Conservation (phyloP, 2,888 invertebrate genomes). For the Chesias legatella region DNA sequence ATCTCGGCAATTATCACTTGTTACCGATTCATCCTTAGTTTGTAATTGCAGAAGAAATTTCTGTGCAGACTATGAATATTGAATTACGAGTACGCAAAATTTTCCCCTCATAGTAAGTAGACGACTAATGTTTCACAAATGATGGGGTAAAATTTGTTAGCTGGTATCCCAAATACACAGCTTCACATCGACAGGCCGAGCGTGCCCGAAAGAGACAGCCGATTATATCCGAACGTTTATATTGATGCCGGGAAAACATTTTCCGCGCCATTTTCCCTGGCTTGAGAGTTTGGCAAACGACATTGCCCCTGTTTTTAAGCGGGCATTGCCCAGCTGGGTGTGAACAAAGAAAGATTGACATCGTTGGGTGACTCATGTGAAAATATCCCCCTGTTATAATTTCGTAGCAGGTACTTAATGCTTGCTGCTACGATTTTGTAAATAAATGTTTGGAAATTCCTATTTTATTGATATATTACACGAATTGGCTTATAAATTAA, state of each 20-base stretch:
- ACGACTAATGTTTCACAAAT: constrained; percentile 4
- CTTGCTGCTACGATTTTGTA: no score
- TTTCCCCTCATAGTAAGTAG: neutral
- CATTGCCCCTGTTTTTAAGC: constrained; percentile 41
- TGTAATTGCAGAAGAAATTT: no score
- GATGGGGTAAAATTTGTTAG: constrained; percentile 2
- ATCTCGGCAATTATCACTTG: no score
- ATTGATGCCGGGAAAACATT: constrained; percentile 72
- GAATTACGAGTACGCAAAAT: no score
- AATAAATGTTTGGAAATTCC: no score
- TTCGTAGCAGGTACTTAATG: no score
- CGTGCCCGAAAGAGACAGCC: constrained; percentile 45
- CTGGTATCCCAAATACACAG: constrained; percentile 50
- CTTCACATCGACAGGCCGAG: constrained; percentile 54
- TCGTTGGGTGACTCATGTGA: no score
- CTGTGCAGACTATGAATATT: no score
- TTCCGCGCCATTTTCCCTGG: constrained; percentile 73
- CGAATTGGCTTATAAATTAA: no score
- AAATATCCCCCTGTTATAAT: no score
- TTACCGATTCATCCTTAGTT: no score
- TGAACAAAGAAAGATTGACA: constrained; percentile 12
- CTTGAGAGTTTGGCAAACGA: constrained; percentile 52
- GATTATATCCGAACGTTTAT: constrained; percentile 51
- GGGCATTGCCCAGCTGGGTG: constrained; percentile 34
- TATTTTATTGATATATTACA: no score